A percentile compares a stretch with the other conserved stretches of the same genome.
phyloP scores from a whole-genome alignment of 2,888 invertebrate genomes.

The Euplexia lucipara region DNA sequence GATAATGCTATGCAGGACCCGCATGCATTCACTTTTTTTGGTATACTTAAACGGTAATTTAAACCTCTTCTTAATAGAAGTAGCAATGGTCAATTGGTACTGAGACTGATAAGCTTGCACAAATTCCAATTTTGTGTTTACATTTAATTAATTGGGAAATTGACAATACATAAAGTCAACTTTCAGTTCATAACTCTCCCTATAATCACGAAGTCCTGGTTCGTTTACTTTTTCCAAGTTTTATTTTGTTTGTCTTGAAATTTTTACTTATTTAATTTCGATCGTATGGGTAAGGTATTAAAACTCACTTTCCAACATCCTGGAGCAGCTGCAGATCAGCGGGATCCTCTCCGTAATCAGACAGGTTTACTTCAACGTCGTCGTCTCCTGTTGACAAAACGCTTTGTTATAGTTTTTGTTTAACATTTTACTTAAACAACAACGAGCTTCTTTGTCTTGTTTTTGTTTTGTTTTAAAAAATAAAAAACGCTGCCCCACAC shows the following conservation, averaged over 20 bases:
- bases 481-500: too few relatives aligned
- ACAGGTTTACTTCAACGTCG: slow-evolving; percentile 82
- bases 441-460: too few relatives aligned
- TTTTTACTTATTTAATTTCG: slow-evolving; percentile 12
- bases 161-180: not conserved
- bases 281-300: not conserved
- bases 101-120: not conserved
- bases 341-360: slow-evolving; percentile 93
- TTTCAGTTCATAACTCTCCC: slow-evolving; percentile 22
- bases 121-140: not conserved
- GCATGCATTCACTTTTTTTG: slow-evolving; percentile 38
- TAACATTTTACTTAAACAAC: slow-evolving; percentile 11
- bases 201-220: slow-evolving; percentile 22
- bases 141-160: slow-evolving; percentile 10
- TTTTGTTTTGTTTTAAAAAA: too few relatives aligned
- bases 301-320: slow-evolving; percentile 93
- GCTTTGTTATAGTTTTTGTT: slow-evolving; percentile 20
- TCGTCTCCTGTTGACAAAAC: slow-evolving; percentile 84
- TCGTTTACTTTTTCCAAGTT: slow-evolving; percentile 29
- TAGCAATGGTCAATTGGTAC: not conserved
- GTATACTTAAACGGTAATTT: not conserved
- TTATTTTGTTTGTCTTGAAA: slow-evolving; percentile 42
- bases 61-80: not conserved
- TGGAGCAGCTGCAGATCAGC: slow-evolving; percentile 92
- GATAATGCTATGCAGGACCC: slow-evolving; percentile 59